Base-by-base conservation (phyloP, 2,888 invertebrate genomes). In the Drosophila austrosaltans region DNA sequence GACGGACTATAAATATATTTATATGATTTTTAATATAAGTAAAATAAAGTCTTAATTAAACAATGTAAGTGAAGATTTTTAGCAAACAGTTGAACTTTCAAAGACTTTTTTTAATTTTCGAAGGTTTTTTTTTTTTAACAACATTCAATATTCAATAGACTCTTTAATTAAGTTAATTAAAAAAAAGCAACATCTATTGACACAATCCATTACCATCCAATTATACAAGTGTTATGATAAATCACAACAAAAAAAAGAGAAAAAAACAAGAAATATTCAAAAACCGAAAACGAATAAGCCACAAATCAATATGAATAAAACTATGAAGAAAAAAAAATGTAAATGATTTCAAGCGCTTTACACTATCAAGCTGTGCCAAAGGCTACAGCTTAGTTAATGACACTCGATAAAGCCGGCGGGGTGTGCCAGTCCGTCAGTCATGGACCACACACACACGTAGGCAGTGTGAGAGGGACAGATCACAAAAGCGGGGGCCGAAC, bases 261-360 rank as follows among this genome's bases (percentile, higher is more conserved):
- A 36, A 36, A n/a, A 12, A 22, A n/a, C 16, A 39, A n/a, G 22
- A 22, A 60, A 53, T 10, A 72, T 66, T 56, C 53, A 22, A 59
- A 42, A 59, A 36, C 32, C 53, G 16, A 59, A 42, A 59, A 36
- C 32, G 76, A 76, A 70, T 61, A 64, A 71, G 62, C 75, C 64
- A 75, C 75, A 75, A 72, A 75, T 76, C 75, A 75, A 75, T 60
- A 60, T 64, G 77, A 48, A 48, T 22, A 57, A 32, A 36, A 48
- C 48, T 25, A 48, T 48, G 12, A 48, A 25, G 20, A 36, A 28
- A 28, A n/a, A 59, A 58, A 66, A 74, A 86, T 83, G 87, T 66
- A 83, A 87, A 89, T 89, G 77, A 89, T 75, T 80, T 84, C 79
- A 63, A 77, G 58, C 76, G 77, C 72, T 86, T 88, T 80, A 70